phyloP scores from a whole-genome alignment of 2,888 invertebrate genomes.

The Aethes cnicana region DNA sequence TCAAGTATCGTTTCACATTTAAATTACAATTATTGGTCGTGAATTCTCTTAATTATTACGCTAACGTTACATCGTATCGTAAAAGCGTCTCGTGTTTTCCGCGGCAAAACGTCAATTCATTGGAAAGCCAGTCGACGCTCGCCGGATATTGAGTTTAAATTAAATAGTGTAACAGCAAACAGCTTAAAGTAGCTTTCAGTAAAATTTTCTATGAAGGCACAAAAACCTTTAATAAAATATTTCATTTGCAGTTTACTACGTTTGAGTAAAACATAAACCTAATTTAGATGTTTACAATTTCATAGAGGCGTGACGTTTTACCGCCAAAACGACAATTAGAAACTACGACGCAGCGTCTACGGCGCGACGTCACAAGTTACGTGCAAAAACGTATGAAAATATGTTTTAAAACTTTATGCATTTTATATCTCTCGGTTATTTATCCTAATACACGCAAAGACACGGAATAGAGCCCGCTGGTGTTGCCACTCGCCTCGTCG shows the following conservation, averaged over 20 bases:
- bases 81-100: constrained; percentile 54
- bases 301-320: constrained; percentile 43
- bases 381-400: constrained; percentile 83
- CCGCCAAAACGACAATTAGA: constrained; percentile 54
- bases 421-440: constrained; percentile 73
- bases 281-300: constrained; percentile 30
- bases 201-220: constrained; percentile 5
- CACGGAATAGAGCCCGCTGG: constrained; percentile 14
- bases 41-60: constrained; percentile 69
- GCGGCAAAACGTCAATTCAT: constrained; percentile 50
- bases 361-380: constrained; percentile 60
- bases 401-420: constrained; percentile 74
- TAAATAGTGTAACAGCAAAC: constrained; percentile 6
- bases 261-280: constrained; percentile 10
- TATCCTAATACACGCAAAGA: constrained; percentile 47
- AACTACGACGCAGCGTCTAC: constrained; percentile 55
- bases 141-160: not conserved
- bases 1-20: constrained; percentile 56
- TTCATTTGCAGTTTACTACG: constrained; percentile 9
- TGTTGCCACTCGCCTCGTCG: not conserved
- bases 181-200: not conserved
- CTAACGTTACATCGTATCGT: constrained; percentile 56
- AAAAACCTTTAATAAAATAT: constrained; percentile 29
- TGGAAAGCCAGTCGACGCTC: constrained; percentile 9
- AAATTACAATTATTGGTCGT: constrained; percentile 82